Evolutionary conservation across 2,888 invertebrate species (phyloP).

Genomic region (Mylabris sibirica): DNA sequence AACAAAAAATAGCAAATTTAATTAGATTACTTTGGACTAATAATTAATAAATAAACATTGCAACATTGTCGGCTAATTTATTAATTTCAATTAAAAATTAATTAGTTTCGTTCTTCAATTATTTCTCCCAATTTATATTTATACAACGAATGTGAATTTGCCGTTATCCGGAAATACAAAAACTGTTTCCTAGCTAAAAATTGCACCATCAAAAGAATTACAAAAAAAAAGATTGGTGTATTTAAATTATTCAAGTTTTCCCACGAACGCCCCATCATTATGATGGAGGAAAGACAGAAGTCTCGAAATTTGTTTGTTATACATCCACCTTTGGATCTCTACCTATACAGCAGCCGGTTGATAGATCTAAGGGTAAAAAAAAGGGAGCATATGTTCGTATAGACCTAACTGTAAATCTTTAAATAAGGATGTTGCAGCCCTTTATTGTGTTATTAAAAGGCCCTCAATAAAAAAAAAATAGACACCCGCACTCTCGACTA

Average conservation of each 20-base stretch:
- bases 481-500: constrained; percentile 1
- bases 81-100: not conserved
- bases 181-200: not conserved
- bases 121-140: not conserved
- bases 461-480: not conserved
- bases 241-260: constrained; percentile 1
- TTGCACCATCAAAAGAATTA: constrained; percentile 8
- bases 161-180: not conserved
- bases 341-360: not conserved
- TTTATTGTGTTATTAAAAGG: not conserved
- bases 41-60: not conserved
- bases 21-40: not conserved
- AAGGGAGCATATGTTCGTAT: not conserved
- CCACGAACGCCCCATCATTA: not conserved
- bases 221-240: not conserved
- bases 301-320: not conserved
- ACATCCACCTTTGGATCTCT: not conserved
- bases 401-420: constrained; percentile 6
- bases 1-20: constrained; percentile 5
- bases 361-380: not conserved
- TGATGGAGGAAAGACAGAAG: not conserved
- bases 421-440: constrained; percentile 9
- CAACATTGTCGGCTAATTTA: not conserved
- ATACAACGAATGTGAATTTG: not conserved
- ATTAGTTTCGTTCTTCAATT: not conserved